Evolutionary conservation across 1,140 invertebrate genomes (phyloP).

Genomic region (Melanaphis sacchari): DNA sequence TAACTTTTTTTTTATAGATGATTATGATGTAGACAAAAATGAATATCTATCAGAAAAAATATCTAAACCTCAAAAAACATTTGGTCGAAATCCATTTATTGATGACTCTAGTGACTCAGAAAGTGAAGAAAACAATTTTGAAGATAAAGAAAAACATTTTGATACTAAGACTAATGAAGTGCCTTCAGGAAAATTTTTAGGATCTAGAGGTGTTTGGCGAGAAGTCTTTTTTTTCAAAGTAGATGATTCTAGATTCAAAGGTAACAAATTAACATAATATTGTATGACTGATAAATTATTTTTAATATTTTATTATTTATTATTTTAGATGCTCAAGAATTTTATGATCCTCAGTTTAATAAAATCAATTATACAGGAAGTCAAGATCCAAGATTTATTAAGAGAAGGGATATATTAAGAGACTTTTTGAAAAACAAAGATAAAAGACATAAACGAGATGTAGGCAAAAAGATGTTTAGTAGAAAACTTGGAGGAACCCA

Average conservation of each 20-base stretch:
- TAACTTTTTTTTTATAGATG: conserved; percentile 26
- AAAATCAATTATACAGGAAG: neutral
- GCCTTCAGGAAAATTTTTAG: conserved; percentile 40
- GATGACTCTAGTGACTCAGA: conserved; percentile 49
- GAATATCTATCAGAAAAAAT: conserved; percentile 47
- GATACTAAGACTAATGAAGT: neutral
- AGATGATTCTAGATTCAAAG: conserved; percentile 48
- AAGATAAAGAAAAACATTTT: neutral
- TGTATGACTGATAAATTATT: neutral
- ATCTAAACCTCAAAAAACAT: conserved; percentile 24
- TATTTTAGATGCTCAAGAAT: conserved; percentile 54
- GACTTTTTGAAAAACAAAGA: conserved; percentile 50
- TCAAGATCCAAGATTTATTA: conserved; percentile 52
- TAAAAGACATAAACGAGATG: conserved; percentile 36
- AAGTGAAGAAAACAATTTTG: neutral
- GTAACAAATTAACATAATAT: neutral
- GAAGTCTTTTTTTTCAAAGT: conserved; percentile 47
- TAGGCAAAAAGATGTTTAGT: conserved; percentile 42
- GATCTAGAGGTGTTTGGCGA: conserved; percentile 48
- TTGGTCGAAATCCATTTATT: conserved; percentile 45
- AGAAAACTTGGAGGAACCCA: conserved; percentile 46
- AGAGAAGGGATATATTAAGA: conserved; percentile 21
- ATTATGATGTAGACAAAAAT: neutral
- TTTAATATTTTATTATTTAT: neutral
- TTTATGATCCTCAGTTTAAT: conserved; percentile 48